phyloP scores from a whole-genome alignment of 1,140 invertebrate species.

The Drosophila punjabiensis region DNA sequence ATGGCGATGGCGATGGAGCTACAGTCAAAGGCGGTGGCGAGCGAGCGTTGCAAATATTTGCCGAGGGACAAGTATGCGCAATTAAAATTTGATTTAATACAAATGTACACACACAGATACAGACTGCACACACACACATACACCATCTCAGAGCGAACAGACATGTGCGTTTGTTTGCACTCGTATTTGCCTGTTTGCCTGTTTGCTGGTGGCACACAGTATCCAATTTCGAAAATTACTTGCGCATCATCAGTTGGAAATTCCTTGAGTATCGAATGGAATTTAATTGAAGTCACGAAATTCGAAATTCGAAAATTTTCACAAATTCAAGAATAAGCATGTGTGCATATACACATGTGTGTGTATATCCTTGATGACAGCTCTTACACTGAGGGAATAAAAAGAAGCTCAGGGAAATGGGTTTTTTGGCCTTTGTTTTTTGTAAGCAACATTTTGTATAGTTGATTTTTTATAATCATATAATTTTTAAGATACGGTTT shows the following conservation, averaged over 20 bases:
- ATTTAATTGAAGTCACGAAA: constrained; percentile 83
- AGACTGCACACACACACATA: constrained; percentile 2
- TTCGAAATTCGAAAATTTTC: constrained; percentile 44
- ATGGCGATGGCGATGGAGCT: constrained; percentile 7
- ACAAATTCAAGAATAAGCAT: constrained; percentile 73
- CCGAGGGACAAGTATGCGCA: constrained; percentile 81
- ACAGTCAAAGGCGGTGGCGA: constrained; percentile 75
- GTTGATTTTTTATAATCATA: not conserved
- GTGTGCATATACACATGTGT: constrained; percentile 1
- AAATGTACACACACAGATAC: constrained; percentile 66
- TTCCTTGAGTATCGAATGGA: constrained; percentile 84
- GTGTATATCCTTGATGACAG: not conserved
- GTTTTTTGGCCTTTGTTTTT: not conserved
- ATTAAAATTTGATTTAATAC: constrained; percentile 84
- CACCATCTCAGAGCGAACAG: constrained; percentile 6
- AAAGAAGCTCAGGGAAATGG: not conserved
- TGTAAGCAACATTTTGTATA: not conserved
- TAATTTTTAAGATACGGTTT: not conserved
- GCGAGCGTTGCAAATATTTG: constrained; percentile 77
- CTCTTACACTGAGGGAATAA: not conserved
- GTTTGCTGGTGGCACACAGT: constrained; percentile 77
- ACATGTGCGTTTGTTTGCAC: constrained; percentile 44
- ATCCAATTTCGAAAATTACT: constrained; percentile 83
- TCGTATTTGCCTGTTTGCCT: constrained; percentile 68
- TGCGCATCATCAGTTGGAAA: constrained; percentile 80